Base-by-base conservation (phyloP, 2,797 vertebrate genomes). In the Fratercula arctica region DNA sequence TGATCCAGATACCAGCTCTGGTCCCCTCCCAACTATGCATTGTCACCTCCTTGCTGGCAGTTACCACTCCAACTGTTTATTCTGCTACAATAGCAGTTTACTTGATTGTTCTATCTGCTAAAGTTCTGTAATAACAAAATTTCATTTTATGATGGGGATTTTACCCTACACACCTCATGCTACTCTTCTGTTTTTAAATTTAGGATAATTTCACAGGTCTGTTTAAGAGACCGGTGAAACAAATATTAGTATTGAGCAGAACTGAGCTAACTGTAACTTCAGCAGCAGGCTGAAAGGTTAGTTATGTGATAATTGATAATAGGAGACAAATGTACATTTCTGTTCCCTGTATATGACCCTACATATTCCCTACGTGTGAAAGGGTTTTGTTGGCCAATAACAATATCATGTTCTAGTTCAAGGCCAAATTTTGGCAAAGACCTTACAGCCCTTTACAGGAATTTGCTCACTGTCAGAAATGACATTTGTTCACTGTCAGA, bases 391-490 rank as follows among this genome's bases (percentile, higher is more conserved):
- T 70, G 24, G 31, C 11, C 19, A 25, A 26, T 53, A 37, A 17
- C 14, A 57, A 8, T 39, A 46, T 48, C 45, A 20, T 41, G 23
- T 81, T 90, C 46, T 61, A 53, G 17, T 77, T 89, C 39, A 61
- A 90, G 37, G 43, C 28, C 16, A 84, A 51, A 56, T 66, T 91
- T 94, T 87, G 74, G 16, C 59, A 77, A 56, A 84, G 56, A 31
- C 37, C 24, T 83, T 63, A 35, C 6, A 63, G 31, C 12, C 37
- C 31, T 60, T 64, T 31, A 35, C 29, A 75, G 64, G 56, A 74
- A 28, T 68, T 88, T 76, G 7, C 28, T 91, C 13, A 4, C 56
- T 45, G 6, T 64, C 68, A 35, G n/a, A 75, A 74, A 31, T 0
- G 0, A 29, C 35, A 12, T 92, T 73, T 59, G 28, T 46, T 93